phyloP scores from a whole-genome alignment of 2,113 vertebrate genomes.

The Neodon shergylaensis region DNA sequence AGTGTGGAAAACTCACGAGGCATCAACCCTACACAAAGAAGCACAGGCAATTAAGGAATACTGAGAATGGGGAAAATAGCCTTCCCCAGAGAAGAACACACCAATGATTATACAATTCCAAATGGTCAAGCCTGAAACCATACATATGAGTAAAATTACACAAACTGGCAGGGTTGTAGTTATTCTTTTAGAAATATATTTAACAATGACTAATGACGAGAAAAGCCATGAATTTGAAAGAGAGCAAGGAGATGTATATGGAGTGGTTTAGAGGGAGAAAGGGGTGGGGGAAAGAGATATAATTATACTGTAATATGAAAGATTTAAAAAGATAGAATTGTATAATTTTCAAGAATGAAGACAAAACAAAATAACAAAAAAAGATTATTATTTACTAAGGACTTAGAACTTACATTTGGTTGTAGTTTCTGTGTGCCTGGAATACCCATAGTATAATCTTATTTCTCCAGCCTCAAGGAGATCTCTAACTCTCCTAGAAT shows the following conservation, averaged over 20 bases:
- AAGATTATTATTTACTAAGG: not conserved
- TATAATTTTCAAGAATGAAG: not conserved
- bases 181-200: not conserved
- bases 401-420: conserved; percentile 31
- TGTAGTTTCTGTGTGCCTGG: not conserved
- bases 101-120: not conserved
- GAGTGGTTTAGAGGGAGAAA: not conserved
- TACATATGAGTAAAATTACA: not conserved
- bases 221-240: not conserved
- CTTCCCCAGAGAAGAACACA: not conserved
- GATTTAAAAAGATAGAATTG: not conserved
- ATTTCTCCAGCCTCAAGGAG: conserved; percentile 26
- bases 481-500: conserved; percentile 23
- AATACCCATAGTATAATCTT: not conserved
- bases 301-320: not conserved
- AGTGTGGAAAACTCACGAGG: not conserved
- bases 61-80: not conserved
- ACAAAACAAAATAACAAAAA: not conserved
- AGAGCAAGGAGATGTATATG: too few relatives aligned
- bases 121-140: too few relatives aligned
- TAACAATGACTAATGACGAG: not conserved
- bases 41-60: not conserved
- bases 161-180: not conserved
- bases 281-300: too few relatives aligned
- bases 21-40: not conserved